Base-by-base conservation (phyloP, 92 coral and sea anemone genomes). In the Epizoanthus scotinus region DNA sequence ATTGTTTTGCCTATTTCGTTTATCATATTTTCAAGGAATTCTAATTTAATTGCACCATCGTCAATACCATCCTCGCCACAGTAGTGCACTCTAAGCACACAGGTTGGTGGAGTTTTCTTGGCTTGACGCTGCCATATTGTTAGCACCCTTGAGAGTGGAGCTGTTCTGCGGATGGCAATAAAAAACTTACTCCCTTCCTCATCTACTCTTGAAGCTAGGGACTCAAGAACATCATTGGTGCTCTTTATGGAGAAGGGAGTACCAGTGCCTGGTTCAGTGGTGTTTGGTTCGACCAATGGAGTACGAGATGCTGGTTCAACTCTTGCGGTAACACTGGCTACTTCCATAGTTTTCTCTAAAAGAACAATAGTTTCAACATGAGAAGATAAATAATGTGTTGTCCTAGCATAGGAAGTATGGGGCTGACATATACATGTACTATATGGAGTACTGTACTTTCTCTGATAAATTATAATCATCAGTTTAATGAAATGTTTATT, bases 81-180 rank as follows among this genome's bases (percentile, higher is more conserved):
- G 63, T 71, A 83, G 64, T 72, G 81, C 24, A 83, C 69, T 36
- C 53, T 71, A 49, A 83, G 72, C 63, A 29, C 62, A 60, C 63
- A 53, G 10, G 81, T 72, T 72, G 86, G 82, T 69, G 72, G 67
- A 58, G 54, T 71, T 60, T 83, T 83, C 36, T 72, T 83, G 34
- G 86, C 67, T 61, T 58, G 60, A 25, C 86, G 71, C 65, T 83
- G 86, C 86, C 86, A 83, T 56, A 81, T 61, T 21, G 61, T 50
- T 38, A 83, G 82, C 66, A 49, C 50, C 71, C 86, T 73, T 29
- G 72, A 61, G 52, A 83, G 68, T 8, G 73, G 73, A 59, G 82
- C 81, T 61, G 71, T 83, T 83, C 86, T 73, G 63, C 82, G 81
- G 59, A 70, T 74, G 70, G 57, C 80, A 8, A 83, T 72, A 59